Base-by-base conservation (phyloP, 1,140 invertebrate genomes). In the Caenorhabditis remanei region DNA sequence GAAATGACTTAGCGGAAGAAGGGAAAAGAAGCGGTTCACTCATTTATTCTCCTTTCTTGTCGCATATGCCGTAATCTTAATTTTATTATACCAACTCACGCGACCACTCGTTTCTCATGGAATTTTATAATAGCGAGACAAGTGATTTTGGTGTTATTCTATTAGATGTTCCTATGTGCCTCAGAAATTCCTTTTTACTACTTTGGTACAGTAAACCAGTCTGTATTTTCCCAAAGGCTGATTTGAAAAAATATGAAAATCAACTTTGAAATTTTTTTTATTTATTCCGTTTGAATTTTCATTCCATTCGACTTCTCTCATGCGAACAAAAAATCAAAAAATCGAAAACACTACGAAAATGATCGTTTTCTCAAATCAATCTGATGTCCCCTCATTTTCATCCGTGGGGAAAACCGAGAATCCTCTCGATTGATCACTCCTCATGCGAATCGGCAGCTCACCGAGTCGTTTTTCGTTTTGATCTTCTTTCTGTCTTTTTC, bases 381-480 rank as follows among this genome's bases (percentile, higher is more conserved):
- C 21, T 40, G 21, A 7, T 8, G 43, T 46, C 7, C 13, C 71
- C 71, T 79, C 71, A 79, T 79, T 79, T 79, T 43, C 24, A 40
- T 32, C 16, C 5, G 50, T 14, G 21, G 61, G 21, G 9, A 63
- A 24, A 63, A 58, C 16, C 8, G 56, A 53, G 16, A 53, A 53
- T 21, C 21, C 61, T 24, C 46, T 79, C 71, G 46, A 79, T 79
- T 79, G 71, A 79, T 79, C 53, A 79, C 71, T 79, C 46, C 46
- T 50, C 71, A 79, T 79, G 71, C 71, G 71, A 79, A 79, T 79
- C 71, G 46, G 46, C 71, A 79, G 46, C 71, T 79, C 71, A 50
- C 71, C 43, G n/a, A 79, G 71, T 79, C 71, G 71, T 50, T 79
- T 79, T 79, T 79, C 71, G 71, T 50, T 79, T 79, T 79, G 71